Percentiles rank a stretch among this genome's conserved stretches.
Conservation (phyloP, 1,140 invertebrate genomes). For the Drosophila quadrilineata region DNA sequence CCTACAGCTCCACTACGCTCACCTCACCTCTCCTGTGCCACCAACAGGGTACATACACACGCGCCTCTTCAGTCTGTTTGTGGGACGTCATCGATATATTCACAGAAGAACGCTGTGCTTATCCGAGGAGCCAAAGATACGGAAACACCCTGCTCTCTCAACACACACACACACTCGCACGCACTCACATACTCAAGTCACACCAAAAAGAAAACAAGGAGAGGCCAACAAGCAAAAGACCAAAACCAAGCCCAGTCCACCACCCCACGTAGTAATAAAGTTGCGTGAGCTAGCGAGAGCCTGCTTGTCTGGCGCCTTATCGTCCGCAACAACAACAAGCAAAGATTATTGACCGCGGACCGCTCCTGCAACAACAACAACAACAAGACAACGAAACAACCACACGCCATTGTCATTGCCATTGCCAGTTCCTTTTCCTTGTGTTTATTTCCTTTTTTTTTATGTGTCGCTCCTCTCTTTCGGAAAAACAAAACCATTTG, state of each 20-base stretch:
- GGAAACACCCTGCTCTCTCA: constrained; percentile 23
- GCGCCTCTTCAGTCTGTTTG: constrained; percentile 5
- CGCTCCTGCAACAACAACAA: constrained; percentile 25
- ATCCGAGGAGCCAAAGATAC: constrained; percentile 13
- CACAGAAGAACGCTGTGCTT: constrained; percentile 20
- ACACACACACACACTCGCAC: not conserved
- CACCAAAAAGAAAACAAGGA: constrained; percentile 7
- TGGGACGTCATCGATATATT: constrained; percentile 39
- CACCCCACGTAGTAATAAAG: not conserved
- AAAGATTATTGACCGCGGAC: constrained; percentile 12
- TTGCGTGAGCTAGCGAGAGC: constrained; percentile 8
- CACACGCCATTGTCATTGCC: constrained; percentile 38
- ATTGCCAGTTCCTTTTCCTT: constrained; percentile 19
- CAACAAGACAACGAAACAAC: constrained; percentile 7
- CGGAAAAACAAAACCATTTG: constrained; percentile 6
- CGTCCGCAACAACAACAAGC: not conserved
- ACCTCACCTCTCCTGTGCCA: not conserved
- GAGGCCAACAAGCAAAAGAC: constrained; percentile 5
- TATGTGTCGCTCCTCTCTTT: constrained; percentile 4
- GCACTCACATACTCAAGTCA: too few relatives aligned
- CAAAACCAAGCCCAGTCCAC: too few relatives aligned
- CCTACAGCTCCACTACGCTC: too few relatives aligned
- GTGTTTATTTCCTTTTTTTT: not conserved
- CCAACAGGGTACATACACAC: not conserved
- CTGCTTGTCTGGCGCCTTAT: constrained; percentile 27